These are phyloP conservation scores for Psittacula cyanocephala DNA, from an alignment of 2,113 vertebrate genomes.

Conservation along the genomic window DNA sequence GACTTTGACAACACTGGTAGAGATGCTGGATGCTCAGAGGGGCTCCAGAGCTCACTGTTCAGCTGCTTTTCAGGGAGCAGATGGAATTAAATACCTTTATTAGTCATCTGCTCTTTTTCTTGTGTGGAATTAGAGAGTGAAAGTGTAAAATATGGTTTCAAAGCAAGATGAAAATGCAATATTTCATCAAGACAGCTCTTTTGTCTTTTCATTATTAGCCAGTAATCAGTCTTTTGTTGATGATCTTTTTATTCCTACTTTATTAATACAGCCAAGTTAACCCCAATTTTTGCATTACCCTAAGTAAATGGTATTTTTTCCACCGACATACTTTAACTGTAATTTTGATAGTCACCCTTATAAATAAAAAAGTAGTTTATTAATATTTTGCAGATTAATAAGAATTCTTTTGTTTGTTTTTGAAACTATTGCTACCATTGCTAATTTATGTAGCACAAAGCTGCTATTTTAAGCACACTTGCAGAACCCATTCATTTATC, in stretches of 20 bases:
- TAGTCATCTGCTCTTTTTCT: not conserved
- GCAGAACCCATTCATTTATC: accelerated
- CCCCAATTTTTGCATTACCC: not conserved
- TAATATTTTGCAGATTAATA: not conserved
- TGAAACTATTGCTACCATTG: not conserved
- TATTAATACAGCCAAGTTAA: not conserved
- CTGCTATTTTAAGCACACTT: accelerated
- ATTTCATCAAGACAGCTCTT: not conserved
- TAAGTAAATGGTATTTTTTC: not conserved
- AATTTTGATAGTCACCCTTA: not conserved
- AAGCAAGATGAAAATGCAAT: not conserved
- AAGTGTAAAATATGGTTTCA: not conserved
- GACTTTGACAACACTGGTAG: accelerated
- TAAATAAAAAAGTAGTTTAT: not conserved
- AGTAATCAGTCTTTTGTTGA: not conserved
- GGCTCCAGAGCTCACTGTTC: not conserved
- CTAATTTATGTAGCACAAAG: not conserved
- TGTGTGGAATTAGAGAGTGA: not conserved
- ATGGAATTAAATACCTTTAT: not conserved
- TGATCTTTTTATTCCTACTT: not conserved
- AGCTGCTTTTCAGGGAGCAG: not conserved
- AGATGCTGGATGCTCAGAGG: not conserved
- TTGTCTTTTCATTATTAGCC: not conserved
- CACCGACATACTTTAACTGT: not conserved
- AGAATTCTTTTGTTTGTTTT: not conserved